Conservation (phyloP, 2,113 vertebrate species). For the Sylvilagus bachmani region DNA sequence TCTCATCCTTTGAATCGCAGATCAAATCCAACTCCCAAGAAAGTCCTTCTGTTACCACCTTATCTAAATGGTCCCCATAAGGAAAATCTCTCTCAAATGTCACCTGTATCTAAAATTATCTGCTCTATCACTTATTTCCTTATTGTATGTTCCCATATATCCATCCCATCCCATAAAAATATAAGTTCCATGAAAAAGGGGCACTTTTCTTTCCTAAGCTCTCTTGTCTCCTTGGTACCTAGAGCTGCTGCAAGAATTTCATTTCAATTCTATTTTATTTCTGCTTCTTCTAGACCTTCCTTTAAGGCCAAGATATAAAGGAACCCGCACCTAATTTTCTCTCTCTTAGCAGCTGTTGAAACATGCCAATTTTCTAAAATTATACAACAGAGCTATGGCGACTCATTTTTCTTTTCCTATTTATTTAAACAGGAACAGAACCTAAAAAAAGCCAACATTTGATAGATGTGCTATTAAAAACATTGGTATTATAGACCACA, state of each 20-base stretch:
- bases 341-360: slow-evolving; percentile 5
- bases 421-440: slow-evolving; percentile 66
- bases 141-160: not conserved
- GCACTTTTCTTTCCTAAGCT: not conserved
- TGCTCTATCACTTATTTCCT: not conserved
- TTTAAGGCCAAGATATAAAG: slow-evolving; percentile 57
- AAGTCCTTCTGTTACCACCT: not conserved
- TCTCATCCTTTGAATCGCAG: not conserved
- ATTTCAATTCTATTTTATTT: slow-evolving; percentile 58
- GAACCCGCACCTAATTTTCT: slow-evolving; percentile 20
- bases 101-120: not conserved
- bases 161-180: not conserved
- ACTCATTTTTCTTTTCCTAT: slow-evolving; percentile 55
- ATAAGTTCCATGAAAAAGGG: not conserved
- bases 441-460: not conserved
- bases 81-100: not conserved
- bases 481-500: not conserved
- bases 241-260: slow-evolving; percentile 31
- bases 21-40: not conserved
- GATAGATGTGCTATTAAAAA: slow-evolving; percentile 70
- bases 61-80: not conserved
- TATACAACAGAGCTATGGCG: not conserved
- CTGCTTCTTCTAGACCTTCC: slow-evolving; percentile 1
- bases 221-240: not conserved
- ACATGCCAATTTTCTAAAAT: slow-evolving; percentile 65